These are phyloP conservation scores for Lophius americanus DNA, from an alignment of 2,797 vertebrate species.

Conservation along the genomic window DNA sequence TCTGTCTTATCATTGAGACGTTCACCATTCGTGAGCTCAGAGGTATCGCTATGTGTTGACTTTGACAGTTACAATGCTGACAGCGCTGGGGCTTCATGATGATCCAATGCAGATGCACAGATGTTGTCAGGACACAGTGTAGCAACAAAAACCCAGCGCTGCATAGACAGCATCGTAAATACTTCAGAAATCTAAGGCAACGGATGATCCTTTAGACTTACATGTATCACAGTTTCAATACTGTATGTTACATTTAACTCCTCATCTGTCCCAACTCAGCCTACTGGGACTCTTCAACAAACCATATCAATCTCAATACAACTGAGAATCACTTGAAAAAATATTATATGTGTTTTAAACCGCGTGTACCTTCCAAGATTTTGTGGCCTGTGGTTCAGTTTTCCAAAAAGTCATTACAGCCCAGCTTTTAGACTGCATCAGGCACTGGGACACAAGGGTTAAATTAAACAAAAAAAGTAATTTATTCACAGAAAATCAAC, in stretches of 20 bases:
- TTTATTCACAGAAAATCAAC: too few species aligned
- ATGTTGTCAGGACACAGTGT: background rate
- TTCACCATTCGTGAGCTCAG: conserved; percentile 10
- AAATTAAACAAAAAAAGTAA: too few species aligned
- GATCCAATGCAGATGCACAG: background rate
- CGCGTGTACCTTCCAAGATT: too few species aligned
- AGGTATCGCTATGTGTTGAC: conserved; percentile 16
- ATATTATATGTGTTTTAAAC: background rate
- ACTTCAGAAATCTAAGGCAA: background rate
- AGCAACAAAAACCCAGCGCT: background rate
- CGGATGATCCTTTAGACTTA: background rate
- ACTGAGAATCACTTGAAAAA: background rate
- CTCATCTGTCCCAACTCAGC: background rate
- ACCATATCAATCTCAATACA: background rate
- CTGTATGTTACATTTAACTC: too few species aligned
- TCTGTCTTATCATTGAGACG: conserved; percentile 8
- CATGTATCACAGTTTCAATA: too few species aligned
- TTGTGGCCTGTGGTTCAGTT: too few species aligned
- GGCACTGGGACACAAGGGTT: too few species aligned
- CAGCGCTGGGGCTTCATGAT: background rate
- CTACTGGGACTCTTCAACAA: background rate
- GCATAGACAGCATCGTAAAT: background rate
- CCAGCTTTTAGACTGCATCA: too few species aligned
- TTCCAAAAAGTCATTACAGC: too few species aligned
- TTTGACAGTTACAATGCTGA: conserved; percentile 9